These are phyloP conservation scores for Lasioglossum pauxillum DNA, from an alignment of 2,888 invertebrate genomes.

Conservation along the genomic window DNA sequence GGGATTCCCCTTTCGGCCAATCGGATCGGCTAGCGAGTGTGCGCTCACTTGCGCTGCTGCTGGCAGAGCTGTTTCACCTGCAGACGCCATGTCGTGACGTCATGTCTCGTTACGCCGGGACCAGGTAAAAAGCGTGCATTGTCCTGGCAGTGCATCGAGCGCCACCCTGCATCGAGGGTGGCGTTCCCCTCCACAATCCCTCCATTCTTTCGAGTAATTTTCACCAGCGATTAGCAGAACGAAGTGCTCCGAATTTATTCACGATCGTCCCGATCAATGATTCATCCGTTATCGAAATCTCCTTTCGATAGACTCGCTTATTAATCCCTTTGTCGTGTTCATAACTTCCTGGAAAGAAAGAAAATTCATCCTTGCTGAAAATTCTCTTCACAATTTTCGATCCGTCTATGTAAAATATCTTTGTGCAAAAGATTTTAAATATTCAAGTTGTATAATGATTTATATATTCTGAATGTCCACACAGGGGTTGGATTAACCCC, in stretches of 20 bases:
- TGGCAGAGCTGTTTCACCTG: constrained; percentile 73
- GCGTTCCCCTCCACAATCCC: neutral
- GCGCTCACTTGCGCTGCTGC: constrained; percentile 54
- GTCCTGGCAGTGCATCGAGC: constrained; percentile 37
- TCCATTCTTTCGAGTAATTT: neutral
- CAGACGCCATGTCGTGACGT: constrained; percentile 77
- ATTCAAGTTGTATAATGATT: too few relatives aligned
- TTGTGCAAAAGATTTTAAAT: neutral
- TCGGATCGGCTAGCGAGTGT: constrained; percentile 76
- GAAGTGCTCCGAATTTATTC: neutral
- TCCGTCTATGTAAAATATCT: neutral
- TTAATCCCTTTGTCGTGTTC: neutral
- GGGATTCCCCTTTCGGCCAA: constrained; percentile 80
- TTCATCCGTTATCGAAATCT: neutral
- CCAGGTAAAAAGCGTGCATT: constrained; percentile 55
- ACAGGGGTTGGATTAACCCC: neutral
- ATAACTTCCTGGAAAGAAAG: too few relatives aligned
- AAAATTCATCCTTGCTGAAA: too few relatives aligned
- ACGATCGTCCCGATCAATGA: neutral
- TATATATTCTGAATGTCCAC: too few relatives aligned
- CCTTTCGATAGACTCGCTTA: neutral
- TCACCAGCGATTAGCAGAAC: neutral
- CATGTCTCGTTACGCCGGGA: constrained; percentile 66
- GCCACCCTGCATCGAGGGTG: constrained; percentile 23
- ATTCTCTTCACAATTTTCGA: neutral